Conservation (phyloP, 1,140 invertebrate genomes). For the Epicauta chinensis region DNA sequence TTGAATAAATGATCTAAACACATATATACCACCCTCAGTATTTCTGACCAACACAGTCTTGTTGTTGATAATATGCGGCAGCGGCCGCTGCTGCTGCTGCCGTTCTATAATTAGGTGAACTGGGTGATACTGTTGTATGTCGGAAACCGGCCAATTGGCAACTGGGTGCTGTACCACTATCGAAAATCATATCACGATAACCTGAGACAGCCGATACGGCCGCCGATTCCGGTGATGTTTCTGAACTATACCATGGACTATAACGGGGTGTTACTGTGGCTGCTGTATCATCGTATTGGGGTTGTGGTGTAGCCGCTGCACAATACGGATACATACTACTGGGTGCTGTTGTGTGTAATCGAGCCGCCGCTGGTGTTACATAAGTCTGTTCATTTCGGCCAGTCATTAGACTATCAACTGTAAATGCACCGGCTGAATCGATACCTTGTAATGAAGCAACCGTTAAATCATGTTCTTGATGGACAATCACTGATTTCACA, state of each 20-base stretch:
- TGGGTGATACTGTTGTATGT: constrained; percentile 47
- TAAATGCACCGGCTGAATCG: constrained; percentile 42
- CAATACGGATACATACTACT: constrained; percentile 43
- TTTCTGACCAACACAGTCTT: constrained; percentile 41
- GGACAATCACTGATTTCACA: constrained; percentile 41
- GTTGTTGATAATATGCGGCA: constrained; percentile 51
- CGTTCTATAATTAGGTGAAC: constrained; percentile 48
- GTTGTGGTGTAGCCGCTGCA: constrained; percentile 46
- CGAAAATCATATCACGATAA: constrained; percentile 40
- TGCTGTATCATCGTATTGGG: constrained; percentile 50
- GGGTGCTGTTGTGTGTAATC: constrained; percentile 43
- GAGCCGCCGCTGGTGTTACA: constrained; percentile 39
- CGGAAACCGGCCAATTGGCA: constrained; percentile 54
- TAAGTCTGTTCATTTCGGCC: constrained; percentile 42
- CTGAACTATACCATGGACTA: constrained; percentile 49
- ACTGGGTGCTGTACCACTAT: constrained; percentile 43
- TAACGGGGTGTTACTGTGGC: constrained; percentile 46
- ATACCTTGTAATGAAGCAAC: constrained; percentile 43
- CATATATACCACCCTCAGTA: constrained; percentile 33
- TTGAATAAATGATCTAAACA: constrained; percentile 24
- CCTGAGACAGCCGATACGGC: constrained; percentile 33
- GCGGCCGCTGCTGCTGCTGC: constrained; percentile 35
- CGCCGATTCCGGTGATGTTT: constrained; percentile 50
- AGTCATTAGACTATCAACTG: constrained; percentile 50
- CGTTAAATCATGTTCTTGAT: constrained; percentile 42